These are phyloP conservation scores for Drosophila peninsularis DNA, from an alignment of 2,888 invertebrate genomes.

Conservation along the genomic window DNA sequence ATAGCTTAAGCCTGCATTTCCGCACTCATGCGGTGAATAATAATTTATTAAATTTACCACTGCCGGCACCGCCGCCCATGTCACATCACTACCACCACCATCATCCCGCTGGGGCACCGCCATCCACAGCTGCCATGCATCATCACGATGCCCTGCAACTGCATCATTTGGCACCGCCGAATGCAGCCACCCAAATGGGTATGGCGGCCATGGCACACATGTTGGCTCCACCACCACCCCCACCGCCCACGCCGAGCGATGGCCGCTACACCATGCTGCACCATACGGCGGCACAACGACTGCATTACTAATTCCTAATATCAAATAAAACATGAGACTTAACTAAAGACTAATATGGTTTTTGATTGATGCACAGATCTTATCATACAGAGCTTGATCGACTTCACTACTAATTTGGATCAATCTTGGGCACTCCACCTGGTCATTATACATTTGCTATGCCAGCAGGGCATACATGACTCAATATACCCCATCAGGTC, in stretches of 20 bases:
- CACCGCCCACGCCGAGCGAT: slow-evolving; percentile 81
- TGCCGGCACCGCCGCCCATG: slow-evolving; percentile 65
- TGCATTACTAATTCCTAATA: slow-evolving; percentile 77
- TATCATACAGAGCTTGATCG: too few species aligned
- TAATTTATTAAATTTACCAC: slow-evolving; percentile 74
- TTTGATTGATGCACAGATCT: not conserved
- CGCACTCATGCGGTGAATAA: slow-evolving; percentile 81
- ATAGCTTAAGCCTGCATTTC: slow-evolving; percentile 83
- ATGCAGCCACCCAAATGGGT: slow-evolving; percentile 77
- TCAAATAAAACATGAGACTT: not conserved
- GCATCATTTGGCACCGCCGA: slow-evolving; percentile 70
- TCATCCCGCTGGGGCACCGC: slow-evolving; percentile 57
- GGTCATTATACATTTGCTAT: too few species aligned
- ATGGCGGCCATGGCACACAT: slow-evolving; percentile 81
- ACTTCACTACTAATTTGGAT: too few species aligned
- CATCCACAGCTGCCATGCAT: slow-evolving; percentile 59
- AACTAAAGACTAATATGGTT: not conserved
- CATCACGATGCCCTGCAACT: slow-evolving; percentile 67
- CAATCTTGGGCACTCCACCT: too few species aligned
- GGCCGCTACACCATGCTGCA: slow-evolving; percentile 82
- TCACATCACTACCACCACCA: slow-evolving; percentile 67
- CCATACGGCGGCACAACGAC: slow-evolving; percentile 78
- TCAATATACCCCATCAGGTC: not conserved
- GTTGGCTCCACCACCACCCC: slow-evolving; percentile 80
- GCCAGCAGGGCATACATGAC: too few species aligned